A percentile compares a stretch with the other conserved stretches of the same genome.
phyloP scores from a whole-genome alignment of 2,797 vertebrate species.

The Lophius americanus region DNA sequence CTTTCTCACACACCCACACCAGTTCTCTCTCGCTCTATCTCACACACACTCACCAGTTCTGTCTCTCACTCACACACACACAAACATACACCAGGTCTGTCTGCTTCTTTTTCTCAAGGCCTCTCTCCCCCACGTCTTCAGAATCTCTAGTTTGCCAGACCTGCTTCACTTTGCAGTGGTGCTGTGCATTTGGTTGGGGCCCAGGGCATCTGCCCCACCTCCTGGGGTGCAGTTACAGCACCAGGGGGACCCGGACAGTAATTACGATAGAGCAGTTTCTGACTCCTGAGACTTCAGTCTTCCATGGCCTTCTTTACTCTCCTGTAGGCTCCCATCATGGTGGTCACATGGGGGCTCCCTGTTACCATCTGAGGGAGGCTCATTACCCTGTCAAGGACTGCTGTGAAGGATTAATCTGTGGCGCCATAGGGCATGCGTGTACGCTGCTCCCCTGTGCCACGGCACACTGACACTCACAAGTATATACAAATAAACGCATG shows the following conservation, averaged over 20 bases:
- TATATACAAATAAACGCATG: neutral
- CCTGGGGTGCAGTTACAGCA: conserved; percentile 46
- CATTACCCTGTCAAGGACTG: conserved; percentile 80
- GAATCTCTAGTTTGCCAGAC: conserved; percentile 34
- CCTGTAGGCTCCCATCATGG: conserved; percentile 62
- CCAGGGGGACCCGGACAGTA: conserved; percentile 66
- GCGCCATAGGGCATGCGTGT: conserved; percentile 51
- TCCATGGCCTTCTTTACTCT: conserved; percentile 58
- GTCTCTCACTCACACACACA: no score
- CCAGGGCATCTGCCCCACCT: conserved; percentile 48
- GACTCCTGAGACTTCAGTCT: conserved; percentile 66
- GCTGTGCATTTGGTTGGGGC: conserved; percentile 33
- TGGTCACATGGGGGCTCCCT: conserved; percentile 66
- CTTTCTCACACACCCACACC: no score
- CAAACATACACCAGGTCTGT: no score
- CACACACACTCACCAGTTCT: no score
- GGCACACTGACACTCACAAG: conserved; percentile 51
- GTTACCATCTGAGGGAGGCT: conserved; percentile 73
- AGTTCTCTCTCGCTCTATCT: no score
- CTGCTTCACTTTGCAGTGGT: conserved; percentile 18
- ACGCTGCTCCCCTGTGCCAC: conserved; percentile 60
- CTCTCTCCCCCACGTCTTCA: no score
- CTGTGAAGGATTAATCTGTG: conserved; percentile 77
- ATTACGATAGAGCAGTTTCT: conserved; percentile 75
- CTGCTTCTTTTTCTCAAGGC: no score